phyloP scores from a whole-genome alignment of 1,140 invertebrate genomes.

The Heliconius himera region DNA sequence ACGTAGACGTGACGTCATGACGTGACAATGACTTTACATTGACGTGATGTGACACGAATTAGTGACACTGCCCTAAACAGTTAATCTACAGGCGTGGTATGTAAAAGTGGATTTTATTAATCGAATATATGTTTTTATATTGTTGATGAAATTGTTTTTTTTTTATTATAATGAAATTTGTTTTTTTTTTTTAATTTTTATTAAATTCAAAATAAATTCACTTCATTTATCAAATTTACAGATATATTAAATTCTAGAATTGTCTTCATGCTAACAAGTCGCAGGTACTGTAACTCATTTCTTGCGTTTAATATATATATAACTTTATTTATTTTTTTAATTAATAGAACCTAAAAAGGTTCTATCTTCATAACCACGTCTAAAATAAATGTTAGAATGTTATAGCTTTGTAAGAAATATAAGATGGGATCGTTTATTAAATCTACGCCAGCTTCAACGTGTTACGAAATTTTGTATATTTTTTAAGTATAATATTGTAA shows the following conservation, averaged over 20 bases:
- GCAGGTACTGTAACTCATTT: no score
- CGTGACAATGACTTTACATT: background rate
- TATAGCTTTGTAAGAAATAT: conserved; percentile 3
- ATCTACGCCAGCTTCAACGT: background rate
- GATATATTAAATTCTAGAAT: no score
- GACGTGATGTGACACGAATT: conserved; percentile 17
- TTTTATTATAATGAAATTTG: background rate
- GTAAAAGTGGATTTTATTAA: conserved; percentile 1
- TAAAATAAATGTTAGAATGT: background rate
- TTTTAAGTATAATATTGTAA: conserved; percentile 7
- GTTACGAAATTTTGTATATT: background rate
- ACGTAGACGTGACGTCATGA: background rate
- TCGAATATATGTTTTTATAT: background rate
- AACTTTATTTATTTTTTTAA: background rate
- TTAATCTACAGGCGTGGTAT: conserved; percentile 11
- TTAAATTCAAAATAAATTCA: no score
- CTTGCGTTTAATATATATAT: background rate
- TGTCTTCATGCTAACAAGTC: no score
- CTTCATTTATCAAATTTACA: no score
- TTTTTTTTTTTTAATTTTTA: background rate
- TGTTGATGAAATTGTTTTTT: background rate
- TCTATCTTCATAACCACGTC: background rate
- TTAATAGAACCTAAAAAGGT: no score
- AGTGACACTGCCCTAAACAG: conserved; percentile 40
- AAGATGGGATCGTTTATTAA: background rate